phyloP scores from a whole-genome alignment of 2,113 vertebrate species.

The Eulacestoma nigropectus region DNA sequence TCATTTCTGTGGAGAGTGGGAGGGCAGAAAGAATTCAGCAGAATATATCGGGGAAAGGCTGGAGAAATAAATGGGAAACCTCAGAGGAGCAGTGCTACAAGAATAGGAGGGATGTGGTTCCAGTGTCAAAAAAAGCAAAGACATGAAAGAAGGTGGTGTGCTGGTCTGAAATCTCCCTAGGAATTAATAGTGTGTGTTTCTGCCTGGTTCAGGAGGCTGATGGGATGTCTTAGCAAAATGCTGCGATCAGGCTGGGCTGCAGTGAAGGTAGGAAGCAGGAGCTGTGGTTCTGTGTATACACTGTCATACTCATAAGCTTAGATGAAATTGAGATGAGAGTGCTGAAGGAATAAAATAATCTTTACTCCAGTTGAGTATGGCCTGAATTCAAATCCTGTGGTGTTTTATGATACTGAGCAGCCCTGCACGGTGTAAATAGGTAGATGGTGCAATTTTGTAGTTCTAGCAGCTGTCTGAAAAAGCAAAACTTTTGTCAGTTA shows the following conservation, averaged over 20 bases:
- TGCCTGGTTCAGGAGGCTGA: not conserved
- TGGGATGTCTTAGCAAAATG: not conserved
- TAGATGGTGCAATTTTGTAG: not conserved
- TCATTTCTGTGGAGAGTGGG: not conserved
- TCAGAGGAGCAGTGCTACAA: not conserved
- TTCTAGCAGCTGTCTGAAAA: not conserved
- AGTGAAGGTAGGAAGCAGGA: not conserved
- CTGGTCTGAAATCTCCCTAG: not conserved
- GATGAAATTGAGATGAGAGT: not conserved
- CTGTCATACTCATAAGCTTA: not conserved
- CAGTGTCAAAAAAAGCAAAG: not conserved
- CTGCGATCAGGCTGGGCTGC: not conserved
- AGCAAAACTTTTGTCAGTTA: not conserved
- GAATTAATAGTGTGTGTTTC: not conserved
- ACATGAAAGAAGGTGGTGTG: not conserved
- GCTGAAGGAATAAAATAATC: not conserved
- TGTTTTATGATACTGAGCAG: not conserved
- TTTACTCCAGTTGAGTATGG: not conserved
- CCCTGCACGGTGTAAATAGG: not conserved
- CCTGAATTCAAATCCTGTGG: not conserved
- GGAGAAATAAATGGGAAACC: not conserved
- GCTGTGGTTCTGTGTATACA: not conserved
- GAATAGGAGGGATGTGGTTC: not conserved
- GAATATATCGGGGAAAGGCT: fast-evolving
- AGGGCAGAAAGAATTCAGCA: not conserved